A percentile compares a stretch with the other conserved stretches of the same genome.
Conservation (phyloP, 2,113 vertebrate genomes). For the Polyodon spathula region DNA sequence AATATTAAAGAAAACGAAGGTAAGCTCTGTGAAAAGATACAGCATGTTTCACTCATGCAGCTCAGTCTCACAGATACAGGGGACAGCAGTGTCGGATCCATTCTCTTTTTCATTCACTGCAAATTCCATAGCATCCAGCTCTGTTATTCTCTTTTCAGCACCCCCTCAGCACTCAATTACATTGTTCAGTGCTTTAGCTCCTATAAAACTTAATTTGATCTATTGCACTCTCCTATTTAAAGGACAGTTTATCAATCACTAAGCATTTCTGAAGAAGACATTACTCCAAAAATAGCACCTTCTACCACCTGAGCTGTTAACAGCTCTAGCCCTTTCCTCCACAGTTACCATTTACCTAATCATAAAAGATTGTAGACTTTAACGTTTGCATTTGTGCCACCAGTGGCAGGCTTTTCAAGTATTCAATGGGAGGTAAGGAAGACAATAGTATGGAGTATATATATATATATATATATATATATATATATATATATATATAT, state of each 20-base stretch:
- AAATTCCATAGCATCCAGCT: background rate
- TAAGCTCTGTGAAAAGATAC: background rate
- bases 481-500: no score
- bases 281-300: slow-evolving; percentile 25
- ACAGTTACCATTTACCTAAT: slow-evolving; percentile 12
- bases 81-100: background rate
- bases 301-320: slow-evolving; percentile 23
- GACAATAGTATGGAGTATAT: background rate
- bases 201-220: slow-evolving; percentile 4
- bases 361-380: background rate
- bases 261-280: slow-evolving; percentile 12
- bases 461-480: no score
- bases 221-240: background rate
- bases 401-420: background rate
- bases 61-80: background rate
- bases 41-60: background rate
- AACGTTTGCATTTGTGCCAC: background rate
- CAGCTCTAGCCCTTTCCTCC: slow-evolving; percentile 16
- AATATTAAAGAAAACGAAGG: no score
- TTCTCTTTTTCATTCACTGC: background rate
- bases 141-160: background rate
- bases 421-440: background rate
- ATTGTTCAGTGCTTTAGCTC: background rate
- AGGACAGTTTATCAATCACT: slow-evolving; percentile 4
- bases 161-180: background rate